These are phyloP conservation scores for Drosophila nebulosa DNA, from an alignment of 1,140 invertebrate species.

Conservation along the genomic window DNA sequence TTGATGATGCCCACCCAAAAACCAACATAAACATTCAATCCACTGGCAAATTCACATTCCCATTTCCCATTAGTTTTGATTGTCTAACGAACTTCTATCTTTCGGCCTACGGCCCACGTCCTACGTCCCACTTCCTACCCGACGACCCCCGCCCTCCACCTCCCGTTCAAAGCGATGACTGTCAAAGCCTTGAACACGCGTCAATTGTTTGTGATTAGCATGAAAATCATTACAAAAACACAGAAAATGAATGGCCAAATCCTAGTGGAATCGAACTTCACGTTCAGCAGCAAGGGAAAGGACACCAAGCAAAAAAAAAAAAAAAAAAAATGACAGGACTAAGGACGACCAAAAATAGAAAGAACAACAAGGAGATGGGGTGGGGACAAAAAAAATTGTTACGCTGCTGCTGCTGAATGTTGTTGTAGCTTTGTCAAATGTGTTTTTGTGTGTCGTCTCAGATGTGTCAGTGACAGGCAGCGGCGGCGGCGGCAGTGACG, in stretches of 20 bases:
- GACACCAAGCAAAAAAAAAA: background rate
- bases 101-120: background rate
- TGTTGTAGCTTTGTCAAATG: conserved; percentile 66
- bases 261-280: conserved; percentile 47
- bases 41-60: background rate
- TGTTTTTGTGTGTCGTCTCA: conserved; percentile 68
- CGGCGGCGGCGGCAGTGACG: background rate
- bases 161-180: conserved; percentile 24
- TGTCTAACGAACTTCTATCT: background rate
- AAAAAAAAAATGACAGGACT: conserved; percentile 19
- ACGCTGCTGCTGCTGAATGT: conserved; percentile 10
- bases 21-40: no score
- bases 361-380: conserved; percentile 1
- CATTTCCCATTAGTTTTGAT: conserved; percentile 1
- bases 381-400: conserved; percentile 46
- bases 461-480: conserved; percentile 63
- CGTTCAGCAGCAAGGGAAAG: conserved; percentile 14
- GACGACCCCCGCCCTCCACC: background rate
- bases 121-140: no score
- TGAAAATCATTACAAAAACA: conserved; percentile 73
- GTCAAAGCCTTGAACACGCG: conserved; percentile 57
- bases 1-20: background rate
- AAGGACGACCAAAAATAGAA: background rate
- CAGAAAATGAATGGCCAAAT: conserved; percentile 66
- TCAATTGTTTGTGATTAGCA: conserved; percentile 77